Base-by-base conservation (phyloP, 2,888 invertebrate species). In the Arctia plantaginis region DNA sequence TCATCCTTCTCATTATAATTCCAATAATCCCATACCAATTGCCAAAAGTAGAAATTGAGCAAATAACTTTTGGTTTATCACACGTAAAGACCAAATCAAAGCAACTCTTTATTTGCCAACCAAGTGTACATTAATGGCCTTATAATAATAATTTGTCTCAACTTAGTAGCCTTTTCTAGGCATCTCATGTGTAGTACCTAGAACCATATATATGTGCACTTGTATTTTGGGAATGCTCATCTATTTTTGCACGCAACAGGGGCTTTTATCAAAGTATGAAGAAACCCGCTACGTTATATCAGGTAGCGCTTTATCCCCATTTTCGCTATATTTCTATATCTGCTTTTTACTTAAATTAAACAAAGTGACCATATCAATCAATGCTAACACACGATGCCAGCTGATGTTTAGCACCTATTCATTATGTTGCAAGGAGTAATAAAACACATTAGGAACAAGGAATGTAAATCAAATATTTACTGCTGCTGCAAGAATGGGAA, bases 391-490 rank as follows among this genome's bases (percentile, higher is more conserved):
- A 55, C 15, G 23, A 64, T 33, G 20, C n/a, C 66, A 47, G 69
- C 76, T 65, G 39, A 41, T 69, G 74, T 68, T n/a, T 71, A 59
- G 6, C 0, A 27, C 13, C 3, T 62, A 18, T 62, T 30, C 30
- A 8, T 62, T 62, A 1, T 30, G 18, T 62, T 69, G 71, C 59
- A 55, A 66, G 71, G 65, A 73, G 77, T 66, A 75, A 84, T 80
- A 80, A 82, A 84, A 72, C 71, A 75, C 51, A 75, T 84, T 78
- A 76, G 72, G 69, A 72, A 73, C 73, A 33, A 64, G 64, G 69
- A 70, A 69, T 76, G 73, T 44, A 66, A 67, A 39, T 66, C 66
- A 78, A 80, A 76, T 80, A 82, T 78, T 82, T 77, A 82, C 73
- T 66, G 39, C 47, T 35, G 27, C 59, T 59, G 30, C 70, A 76